These are phyloP conservation scores for Sebastes trivittatus DNA, from an alignment of 2,797 vertebrate species.

Conservation along the genomic window DNA sequence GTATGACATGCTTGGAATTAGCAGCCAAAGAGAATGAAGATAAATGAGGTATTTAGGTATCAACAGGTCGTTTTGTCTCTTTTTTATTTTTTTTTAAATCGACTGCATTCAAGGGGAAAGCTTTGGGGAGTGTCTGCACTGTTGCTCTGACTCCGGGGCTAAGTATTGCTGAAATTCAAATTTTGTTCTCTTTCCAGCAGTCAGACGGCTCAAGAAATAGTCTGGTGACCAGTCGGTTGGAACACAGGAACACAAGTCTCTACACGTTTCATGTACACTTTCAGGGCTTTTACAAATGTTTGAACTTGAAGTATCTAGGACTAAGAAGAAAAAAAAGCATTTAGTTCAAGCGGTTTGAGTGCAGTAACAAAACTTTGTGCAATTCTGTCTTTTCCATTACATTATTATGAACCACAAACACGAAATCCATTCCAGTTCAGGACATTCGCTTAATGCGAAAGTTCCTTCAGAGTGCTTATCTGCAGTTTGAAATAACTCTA, in stretches of 20 bases:
- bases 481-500: not conserved
- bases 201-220: slow-evolving; percentile 26
- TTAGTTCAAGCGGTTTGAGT: not conserved
- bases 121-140: slow-evolving; percentile 4
- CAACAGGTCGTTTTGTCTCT: slow-evolving; percentile 11
- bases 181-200: slow-evolving; percentile 27
- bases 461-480: not conserved
- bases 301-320: not conserved
- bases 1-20: not conserved
- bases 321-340: not conserved
- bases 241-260: slow-evolving; percentile 38
- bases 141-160: slow-evolving; percentile 8
- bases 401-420: not conserved
- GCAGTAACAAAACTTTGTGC: not conserved
- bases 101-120: slow-evolving; percentile 27
- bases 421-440: not conserved
- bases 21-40: not conserved
- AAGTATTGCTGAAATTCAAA: slow-evolving; percentile 46
- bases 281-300: not conserved
- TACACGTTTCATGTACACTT: slow-evolving; percentile 25
- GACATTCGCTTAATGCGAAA: not conserved
- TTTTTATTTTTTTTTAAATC: not conserved
- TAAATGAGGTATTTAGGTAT: slow-evolving; percentile 5
- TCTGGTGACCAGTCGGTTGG: slow-evolving; percentile 35
- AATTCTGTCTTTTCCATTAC: not conserved